These are phyloP conservation scores for Acanthoscelides obtectus DNA, from an alignment of 2,888 invertebrate genomes.

Conservation along the genomic window DNA sequence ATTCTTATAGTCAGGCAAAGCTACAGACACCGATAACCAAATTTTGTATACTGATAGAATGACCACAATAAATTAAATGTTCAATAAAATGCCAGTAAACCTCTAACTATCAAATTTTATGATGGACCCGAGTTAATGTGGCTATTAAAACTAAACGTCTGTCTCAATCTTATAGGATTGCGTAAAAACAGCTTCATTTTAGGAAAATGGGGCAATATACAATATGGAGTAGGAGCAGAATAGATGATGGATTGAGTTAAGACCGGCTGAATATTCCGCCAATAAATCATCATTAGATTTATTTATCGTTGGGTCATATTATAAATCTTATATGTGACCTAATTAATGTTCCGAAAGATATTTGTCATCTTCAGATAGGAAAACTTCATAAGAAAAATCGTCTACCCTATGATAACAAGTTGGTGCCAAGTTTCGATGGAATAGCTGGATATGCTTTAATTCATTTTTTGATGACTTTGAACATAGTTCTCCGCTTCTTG, in stretches of 20 bases:
- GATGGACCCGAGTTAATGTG: not conserved
- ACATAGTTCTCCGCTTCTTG: no score
- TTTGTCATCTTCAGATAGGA: not conserved
- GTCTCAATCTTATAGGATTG: not conserved
- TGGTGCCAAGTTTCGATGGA: no score
- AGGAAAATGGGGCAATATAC: not conserved
- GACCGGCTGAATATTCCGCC: not conserved
- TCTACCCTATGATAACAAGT: no score
- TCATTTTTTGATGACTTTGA: no score
- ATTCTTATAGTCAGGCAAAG: no score
- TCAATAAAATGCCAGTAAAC: not conserved
- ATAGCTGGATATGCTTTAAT: no score
- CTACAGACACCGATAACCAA: no score
- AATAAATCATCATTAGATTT: not conserved
- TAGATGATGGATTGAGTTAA: not conserved
- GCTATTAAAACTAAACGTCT: not conserved
- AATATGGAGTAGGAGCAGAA: not conserved
- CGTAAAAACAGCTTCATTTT: not conserved
- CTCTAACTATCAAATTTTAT: not conserved
- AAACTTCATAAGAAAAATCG: no score
- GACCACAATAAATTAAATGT: not conserved
- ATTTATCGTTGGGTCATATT: not conserved
- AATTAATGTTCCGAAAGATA: not conserved
- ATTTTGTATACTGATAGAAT: no score
- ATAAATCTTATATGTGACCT: not conserved